Percentiles rank a stretch among this genome's conserved stretches.
phyloP scores from a whole-genome alignment of 2,797 vertebrate genomes.

The Pseudotriccus pelzelni region DNA sequence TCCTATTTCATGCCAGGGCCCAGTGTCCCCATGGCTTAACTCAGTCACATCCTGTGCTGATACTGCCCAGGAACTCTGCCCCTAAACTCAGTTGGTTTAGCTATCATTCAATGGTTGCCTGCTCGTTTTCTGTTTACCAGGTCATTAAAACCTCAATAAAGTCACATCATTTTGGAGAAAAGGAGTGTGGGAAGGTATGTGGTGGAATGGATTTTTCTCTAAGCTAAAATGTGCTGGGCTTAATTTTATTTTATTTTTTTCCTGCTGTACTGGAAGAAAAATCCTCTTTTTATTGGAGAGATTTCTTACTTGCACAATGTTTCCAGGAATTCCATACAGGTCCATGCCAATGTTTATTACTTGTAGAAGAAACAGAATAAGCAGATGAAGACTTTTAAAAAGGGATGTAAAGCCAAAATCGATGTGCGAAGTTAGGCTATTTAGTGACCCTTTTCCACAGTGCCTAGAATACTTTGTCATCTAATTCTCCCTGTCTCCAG shows the following conservation, averaged over 20 bases:
- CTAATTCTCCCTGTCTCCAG: constrained; percentile 23
- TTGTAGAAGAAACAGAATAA: constrained; percentile 66
- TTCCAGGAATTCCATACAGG: constrained; percentile 68
- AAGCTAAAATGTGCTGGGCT: constrained; percentile 3
- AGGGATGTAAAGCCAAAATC: neutral
- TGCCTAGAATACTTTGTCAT: neutral
- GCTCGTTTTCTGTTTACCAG: neutral
- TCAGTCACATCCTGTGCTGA: neutral
- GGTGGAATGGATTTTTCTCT: neutral
- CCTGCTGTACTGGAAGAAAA: constrained; percentile 44
- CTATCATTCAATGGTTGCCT: neutral
- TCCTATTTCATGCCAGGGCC: neutral
- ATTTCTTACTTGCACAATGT: constrained; percentile 66
- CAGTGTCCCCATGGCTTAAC: neutral
- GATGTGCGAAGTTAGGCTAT: neutral
- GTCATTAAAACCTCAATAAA: neutral
- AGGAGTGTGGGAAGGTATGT: neutral
- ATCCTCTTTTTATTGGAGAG: constrained; percentile 56
- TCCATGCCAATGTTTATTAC: constrained; percentile 63
- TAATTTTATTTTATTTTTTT: neutral
- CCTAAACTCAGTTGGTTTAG: neutral
- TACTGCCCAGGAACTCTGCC: neutral
- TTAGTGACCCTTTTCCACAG: neutral
- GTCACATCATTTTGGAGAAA: neutral
- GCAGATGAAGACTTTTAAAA: constrained; percentile 11